Base-by-base conservation (phyloP, 2,113 vertebrate genomes). In the Carettochelys insculpta region DNA sequence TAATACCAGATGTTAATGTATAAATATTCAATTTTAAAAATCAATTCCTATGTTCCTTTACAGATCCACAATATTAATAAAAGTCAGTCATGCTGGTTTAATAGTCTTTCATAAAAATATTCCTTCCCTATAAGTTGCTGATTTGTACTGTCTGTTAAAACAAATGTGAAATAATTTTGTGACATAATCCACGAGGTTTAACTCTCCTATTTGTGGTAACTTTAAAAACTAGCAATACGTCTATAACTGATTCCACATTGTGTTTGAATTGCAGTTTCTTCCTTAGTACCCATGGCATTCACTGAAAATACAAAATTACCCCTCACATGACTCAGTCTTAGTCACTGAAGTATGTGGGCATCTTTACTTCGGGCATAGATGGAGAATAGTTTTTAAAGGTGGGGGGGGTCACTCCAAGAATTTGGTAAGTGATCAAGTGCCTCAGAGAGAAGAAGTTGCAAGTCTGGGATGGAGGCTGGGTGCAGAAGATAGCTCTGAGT, bases 121-220 rank as follows among this genome's bases (percentile, higher is more conserved):
- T 48, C 20, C 27, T 79, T 76, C 90, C 51, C 83, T 58, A 54
- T 43, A 80, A 92, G 7, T 61, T 13, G 25, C 29, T 47, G 41
- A 61, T 58, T 56, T 65, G 80, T 31, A 47, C 27, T 80, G 38
- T 34, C 78, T 90, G 89, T 48, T 89, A 82, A 78, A 76, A 83
- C 75, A 87, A 84, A 76, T 77, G n/a, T 75, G 54, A 85, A 78
- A 86, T 85, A 41, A 86, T 80, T 87, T 53, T 79, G 75, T 90
- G 86, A 83, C 47, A 45, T 81, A 93, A 86, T 80, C 65, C 61
- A 94, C 85, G 58, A 89, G 48, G 20, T 68, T 92, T 80, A 52
- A 24, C 38, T 52, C 71, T 87, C 27, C 80, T 81, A 86, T 78
- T 75, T 94, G 31, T 73, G 68, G 45, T 96, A 95, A 93, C 94